A percentile compares a stretch with the other conserved stretches of the same genome.
phyloP scores from a whole-genome alignment of 2,888 invertebrate species.

The Cantharis nigra region DNA sequence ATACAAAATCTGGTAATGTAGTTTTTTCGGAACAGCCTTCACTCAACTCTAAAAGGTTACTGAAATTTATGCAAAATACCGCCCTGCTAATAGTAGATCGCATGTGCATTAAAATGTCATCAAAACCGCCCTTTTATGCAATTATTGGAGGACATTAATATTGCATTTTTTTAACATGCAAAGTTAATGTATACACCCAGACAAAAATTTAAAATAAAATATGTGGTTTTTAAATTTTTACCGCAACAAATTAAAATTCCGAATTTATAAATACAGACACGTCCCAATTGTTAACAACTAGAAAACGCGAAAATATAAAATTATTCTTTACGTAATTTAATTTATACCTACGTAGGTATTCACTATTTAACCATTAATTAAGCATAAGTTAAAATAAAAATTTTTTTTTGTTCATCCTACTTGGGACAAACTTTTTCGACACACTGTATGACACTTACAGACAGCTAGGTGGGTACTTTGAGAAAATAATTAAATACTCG shows the following conservation, averaged over 20 bases:
- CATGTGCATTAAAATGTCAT: conserved; percentile 33
- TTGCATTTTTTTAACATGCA: conserved; percentile 15
- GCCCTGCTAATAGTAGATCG: conserved; percentile 18
- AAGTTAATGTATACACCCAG: neutral
- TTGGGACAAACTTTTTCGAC: neutral
- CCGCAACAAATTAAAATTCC: neutral
- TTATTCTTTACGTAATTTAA: neutral
- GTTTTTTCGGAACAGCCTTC: neutral
- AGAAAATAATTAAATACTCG: neutral
- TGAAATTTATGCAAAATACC: conserved; percentile 3
- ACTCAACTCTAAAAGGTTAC: too few relatives aligned
- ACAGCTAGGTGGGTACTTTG: neutral
- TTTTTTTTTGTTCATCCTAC: neutral
- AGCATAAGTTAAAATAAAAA: neutral
- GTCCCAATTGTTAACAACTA: neutral
- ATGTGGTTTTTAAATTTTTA: neutral
- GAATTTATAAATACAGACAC: neutral
- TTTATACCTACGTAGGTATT: neutral
- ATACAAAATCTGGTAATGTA: neutral
- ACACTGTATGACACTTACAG: neutral
- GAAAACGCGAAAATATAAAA: neutral
- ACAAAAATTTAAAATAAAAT: neutral
- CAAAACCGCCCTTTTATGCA: conserved; percentile 24
- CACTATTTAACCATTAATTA: neutral
- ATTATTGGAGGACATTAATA: conserved; percentile 23